A percentile compares a stretch with the other conserved stretches of the same genome.
Evolutionary conservation across 2,888 invertebrate genomes (phyloP).

Genomic region (Neoscelio sp.): DNA sequence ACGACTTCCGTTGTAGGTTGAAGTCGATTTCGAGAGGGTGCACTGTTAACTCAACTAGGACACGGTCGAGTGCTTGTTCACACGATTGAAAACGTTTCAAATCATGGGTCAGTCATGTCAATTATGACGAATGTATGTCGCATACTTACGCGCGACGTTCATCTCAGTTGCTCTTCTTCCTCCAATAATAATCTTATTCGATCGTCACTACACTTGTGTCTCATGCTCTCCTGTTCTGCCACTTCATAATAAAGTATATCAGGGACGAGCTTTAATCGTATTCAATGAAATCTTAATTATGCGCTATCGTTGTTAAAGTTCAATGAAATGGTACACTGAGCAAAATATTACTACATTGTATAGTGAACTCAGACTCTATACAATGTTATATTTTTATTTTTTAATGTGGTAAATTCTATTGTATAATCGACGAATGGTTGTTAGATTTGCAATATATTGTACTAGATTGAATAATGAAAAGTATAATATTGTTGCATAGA

Average conservation of each 20-base stretch:
- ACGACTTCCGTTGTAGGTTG: conserved; percentile 39
- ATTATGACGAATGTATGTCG: conserved; percentile 79
- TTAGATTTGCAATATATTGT: too few relatives aligned
- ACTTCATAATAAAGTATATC: conserved; percentile 45
- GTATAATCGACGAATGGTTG: too few relatives aligned
- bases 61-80: conserved; percentile 63
- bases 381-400: too few relatives aligned
- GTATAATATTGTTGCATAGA: too few relatives aligned
- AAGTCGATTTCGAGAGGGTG: conserved; percentile 58
- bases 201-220: conserved; percentile 51
- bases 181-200: conserved; percentile 55
- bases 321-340: too few relatives aligned
- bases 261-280: conserved; percentile 40
- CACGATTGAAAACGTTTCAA: conserved; percentile 72
- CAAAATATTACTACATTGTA: too few relatives aligned
- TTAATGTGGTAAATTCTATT: too few relatives aligned
- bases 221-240: conserved; percentile 7
- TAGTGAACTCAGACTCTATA: too few relatives aligned
- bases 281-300: conserved; percentile 58
- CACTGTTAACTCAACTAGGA: conserved; percentile 56
- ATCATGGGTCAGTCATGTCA: conserved; percentile 80
- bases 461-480: too few relatives aligned
- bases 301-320: conserved; percentile 34
- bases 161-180: conserved; percentile 56
- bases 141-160: conserved; percentile 62